Base-by-base conservation (phyloP, 1,140 invertebrate genomes). In the Capitella teleta region DNA sequence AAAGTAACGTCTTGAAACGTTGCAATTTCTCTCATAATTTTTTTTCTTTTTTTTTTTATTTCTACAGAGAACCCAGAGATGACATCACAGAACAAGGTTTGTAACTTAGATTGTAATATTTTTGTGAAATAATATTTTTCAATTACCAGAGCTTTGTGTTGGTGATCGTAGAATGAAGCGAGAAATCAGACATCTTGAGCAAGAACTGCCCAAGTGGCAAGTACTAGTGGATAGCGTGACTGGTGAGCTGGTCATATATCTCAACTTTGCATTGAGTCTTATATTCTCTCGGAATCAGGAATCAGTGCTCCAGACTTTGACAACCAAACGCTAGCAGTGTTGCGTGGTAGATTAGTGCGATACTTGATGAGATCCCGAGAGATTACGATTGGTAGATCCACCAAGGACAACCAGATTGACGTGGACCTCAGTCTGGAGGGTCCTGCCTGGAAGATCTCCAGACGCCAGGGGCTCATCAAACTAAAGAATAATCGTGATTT, bases 281-380 rank as follows among this genome's bases (percentile, higher is more conserved):
- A 5, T 5, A 12, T 40, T 10, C 6, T 40, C 43, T n/a, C 25
- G 41, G 5, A 49, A 49, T 5, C 49, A 70, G 68, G 86, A 3
- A 78, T 79, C 5, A 84, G 82, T 59, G 80, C 66, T 18, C 66
- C 68, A 21, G 73, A 76, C 54, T 75, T 76, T 66, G 92, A 96
- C 67, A 86, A 84, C 67, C 86, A 93, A 69, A 95, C 91, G 0
- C 76, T 95, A 37, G 93, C 90, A 0, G 86, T 96, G 42, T 75
- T 98, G n/a, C 75, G 87, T 30, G 94, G 94, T 5, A 77, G 90
- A 53, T 79, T 91, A 54, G 91, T 97, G 5, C 77, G 91, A 32
- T 97, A 94, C 73, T 77, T 95, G 18, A 96, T 96, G 88, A 77
- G 89, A 51, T 93, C 88, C n/a, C 78, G 83, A 69, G 89, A 96